These are phyloP conservation scores for Germaria angustata DNA, from an alignment of 2,888 invertebrate genomes.

Conservation along the genomic window DNA sequence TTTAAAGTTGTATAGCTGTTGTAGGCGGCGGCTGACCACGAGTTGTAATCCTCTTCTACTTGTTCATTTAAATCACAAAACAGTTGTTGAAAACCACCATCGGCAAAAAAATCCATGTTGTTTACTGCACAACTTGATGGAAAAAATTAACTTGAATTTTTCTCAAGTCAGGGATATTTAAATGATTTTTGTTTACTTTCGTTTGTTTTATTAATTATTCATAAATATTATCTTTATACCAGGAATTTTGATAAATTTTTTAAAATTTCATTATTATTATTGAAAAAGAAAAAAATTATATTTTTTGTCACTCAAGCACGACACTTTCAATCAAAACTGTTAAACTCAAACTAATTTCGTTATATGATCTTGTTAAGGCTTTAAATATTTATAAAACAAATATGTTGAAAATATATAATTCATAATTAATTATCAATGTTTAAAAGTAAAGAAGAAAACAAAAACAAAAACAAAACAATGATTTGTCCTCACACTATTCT, in stretches of 20 bases:
- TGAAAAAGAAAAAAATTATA: slow-evolving; percentile 2
- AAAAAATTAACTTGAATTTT: background rate
- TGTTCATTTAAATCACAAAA: slow-evolving; percentile 76
- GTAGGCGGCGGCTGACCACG: background rate
- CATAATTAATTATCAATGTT: slow-evolving; percentile 59
- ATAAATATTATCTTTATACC: slow-evolving; percentile 46
- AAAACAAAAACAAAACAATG: no score
- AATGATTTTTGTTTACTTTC: slow-evolving; percentile 16
- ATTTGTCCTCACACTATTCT: no score
- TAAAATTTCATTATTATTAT: no score
- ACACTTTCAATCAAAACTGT: slow-evolving; percentile 59
- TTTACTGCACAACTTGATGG: background rate
- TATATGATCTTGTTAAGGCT: slow-evolving; percentile 44
- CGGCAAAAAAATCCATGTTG: slow-evolving; percentile 79
- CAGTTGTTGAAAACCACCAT: slow-evolving; percentile 79
- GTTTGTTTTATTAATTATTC: background rate
- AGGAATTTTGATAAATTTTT: slow-evolving; percentile 42
- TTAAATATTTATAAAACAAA: slow-evolving; percentile 47
- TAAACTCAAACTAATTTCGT: slow-evolving; percentile 48
- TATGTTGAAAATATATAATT: slow-evolving; percentile 28
- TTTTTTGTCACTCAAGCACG: slow-evolving; percentile 42
- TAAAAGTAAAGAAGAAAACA: background rate
- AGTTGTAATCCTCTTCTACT: slow-evolving; percentile 33
- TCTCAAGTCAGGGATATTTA: background rate
- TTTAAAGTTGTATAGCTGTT: no score